Evolutionary conservation across 2,888 invertebrate genomes (phyloP).

Genomic region (Ornithoptera priamus): DNA sequence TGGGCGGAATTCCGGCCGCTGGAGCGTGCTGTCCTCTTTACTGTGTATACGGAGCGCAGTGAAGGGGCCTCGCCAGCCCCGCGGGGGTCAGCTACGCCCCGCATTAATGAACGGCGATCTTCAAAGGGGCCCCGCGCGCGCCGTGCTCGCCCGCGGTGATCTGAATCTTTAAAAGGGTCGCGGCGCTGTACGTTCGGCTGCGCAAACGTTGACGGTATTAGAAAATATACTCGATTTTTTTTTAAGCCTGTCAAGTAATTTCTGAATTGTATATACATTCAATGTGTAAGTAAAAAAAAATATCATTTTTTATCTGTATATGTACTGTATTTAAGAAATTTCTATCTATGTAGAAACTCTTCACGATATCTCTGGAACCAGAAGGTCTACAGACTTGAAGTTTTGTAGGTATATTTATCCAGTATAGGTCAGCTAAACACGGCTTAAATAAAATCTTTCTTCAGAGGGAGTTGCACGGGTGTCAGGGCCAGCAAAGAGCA

Average conservation of each 20-base stretch:
- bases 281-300: too few species aligned
- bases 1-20: neutral
- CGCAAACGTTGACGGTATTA: slow-evolving; percentile 28
- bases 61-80: slow-evolving; percentile 44
- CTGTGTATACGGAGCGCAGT: slow-evolving; percentile 29
- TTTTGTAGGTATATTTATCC: too few species aligned
- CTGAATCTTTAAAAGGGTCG: slow-evolving; percentile 73
- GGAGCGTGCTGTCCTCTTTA: slow-evolving; percentile 1
- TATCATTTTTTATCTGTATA: too few species aligned
- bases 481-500: too few species aligned
- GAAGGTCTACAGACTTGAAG: too few species aligned
- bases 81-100: slow-evolving; percentile 59
- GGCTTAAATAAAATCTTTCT: too few species aligned
- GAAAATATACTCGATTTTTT: slow-evolving; percentile 10
- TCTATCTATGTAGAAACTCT: too few species aligned
- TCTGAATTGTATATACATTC: too few species aligned
- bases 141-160: slow-evolving; percentile 57
- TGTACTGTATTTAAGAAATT: too few species aligned
- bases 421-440: too few species aligned
- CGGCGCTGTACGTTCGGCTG: slow-evolving; percentile 33
- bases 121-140: slow-evolving; percentile 66
- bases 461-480: too few species aligned
- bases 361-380: too few species aligned
- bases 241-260: neutral
- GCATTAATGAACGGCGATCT: slow-evolving; percentile 76